Evolutionary conservation across 1,140 invertebrate species (phyloP).

Genomic region (Sarcophaga peregrina): DNA sequence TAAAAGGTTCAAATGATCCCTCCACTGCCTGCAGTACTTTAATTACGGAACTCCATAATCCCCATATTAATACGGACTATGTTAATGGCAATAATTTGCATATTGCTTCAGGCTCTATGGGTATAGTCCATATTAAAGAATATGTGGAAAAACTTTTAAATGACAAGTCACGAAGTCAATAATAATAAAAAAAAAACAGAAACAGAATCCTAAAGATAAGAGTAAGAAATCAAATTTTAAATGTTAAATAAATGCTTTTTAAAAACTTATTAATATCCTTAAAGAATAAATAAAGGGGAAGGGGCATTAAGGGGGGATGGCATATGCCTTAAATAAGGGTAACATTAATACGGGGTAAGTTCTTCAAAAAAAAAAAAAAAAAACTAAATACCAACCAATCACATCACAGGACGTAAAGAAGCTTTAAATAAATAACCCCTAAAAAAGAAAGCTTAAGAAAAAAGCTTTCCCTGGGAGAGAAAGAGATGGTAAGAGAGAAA

Average conservation of each 20-base stretch:
- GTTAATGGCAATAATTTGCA: slow-evolving; percentile 68
- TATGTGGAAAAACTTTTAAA: slow-evolving; percentile 61
- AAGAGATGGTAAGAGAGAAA: slow-evolving; percentile 3
- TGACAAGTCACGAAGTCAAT: too few relatives aligned
- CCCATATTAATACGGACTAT: slow-evolving; percentile 68
- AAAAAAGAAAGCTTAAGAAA: not conserved
- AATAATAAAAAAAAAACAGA: not conserved
- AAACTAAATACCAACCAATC: not conserved
- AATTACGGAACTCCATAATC: slow-evolving; percentile 72
- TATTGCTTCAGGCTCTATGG: slow-evolving; percentile 66
- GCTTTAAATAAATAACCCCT: not conserved
- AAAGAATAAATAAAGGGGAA: not conserved
- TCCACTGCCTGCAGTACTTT: slow-evolving; percentile 73
- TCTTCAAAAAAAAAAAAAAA: not conserved
- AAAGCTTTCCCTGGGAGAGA: slow-evolving; percentile 10
- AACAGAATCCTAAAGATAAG: too few relatives aligned
- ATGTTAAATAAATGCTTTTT: slow-evolving; percentile 18
- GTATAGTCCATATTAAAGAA: slow-evolving; percentile 69
- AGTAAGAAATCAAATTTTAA: slow-evolving; percentile 1
- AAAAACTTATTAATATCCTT: not conserved
- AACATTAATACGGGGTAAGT: too few relatives aligned
- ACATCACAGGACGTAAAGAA: not conserved
- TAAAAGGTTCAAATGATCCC: slow-evolving; percentile 70
- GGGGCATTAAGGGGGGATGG: not conserved
- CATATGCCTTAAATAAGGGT: too few relatives aligned